Percentiles rank a stretch among this genome's conserved stretches.
Evolutionary conservation across 1,140 invertebrate genomes (phyloP).

Genomic region (Physella acuta): DNA sequence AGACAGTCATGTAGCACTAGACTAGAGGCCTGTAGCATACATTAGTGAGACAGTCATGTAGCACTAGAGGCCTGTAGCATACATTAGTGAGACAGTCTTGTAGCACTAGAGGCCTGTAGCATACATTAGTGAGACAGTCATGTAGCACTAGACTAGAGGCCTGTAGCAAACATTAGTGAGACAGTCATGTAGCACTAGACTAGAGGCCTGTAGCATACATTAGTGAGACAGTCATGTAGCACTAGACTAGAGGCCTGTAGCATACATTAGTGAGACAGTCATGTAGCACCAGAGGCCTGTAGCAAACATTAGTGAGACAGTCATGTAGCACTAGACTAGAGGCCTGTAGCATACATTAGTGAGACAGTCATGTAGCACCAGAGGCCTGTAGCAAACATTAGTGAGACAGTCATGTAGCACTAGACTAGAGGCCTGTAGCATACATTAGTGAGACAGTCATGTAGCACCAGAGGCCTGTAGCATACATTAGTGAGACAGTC

Average conservation of each 20-base stretch:
- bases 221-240: conserved; percentile 57
- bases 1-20: conserved; percentile 55
- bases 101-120: conserved; percentile 57
- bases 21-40: conserved; percentile 41
- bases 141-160: conserved; percentile 48
- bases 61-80: conserved; percentile 37
- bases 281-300: conserved; percentile 50
- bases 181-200: conserved; percentile 54
- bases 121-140: conserved; percentile 41
- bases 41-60: conserved; percentile 59
- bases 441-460: conserved; percentile 58
- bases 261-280: no score
- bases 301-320: conserved; percentile 55
- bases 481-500: conserved; percentile 40
- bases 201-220: conserved; percentile 45
- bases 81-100: no score
- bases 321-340: conserved; percentile 53
- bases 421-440: conserved; percentile 37
- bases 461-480: conserved; percentile 43
- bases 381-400: conserved; percentile 54
- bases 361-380: no score
- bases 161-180: conserved; percentile 54
- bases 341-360: conserved; percentile 35
- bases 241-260: conserved; percentile 42
- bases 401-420: conserved; percentile 56